A percentile compares a stretch with the other conserved stretches of the same genome.
phyloP scores from a whole-genome alignment of 2,113 vertebrate genomes.

The Orientallactaga bullata region DNA sequence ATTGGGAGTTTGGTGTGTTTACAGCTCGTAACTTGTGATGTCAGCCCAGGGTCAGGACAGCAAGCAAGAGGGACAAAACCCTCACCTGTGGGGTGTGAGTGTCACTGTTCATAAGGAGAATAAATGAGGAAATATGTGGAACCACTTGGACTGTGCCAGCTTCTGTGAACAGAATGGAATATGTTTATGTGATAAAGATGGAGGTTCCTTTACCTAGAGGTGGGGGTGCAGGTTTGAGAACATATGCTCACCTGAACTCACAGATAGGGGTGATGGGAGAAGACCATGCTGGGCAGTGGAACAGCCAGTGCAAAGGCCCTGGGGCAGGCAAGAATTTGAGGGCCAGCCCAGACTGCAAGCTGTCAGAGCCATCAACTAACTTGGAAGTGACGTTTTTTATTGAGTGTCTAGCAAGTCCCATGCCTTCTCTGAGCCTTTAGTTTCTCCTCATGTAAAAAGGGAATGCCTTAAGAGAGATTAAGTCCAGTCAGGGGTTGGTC shows the following conservation, averaged over 20 bases:
- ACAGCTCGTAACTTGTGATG: fast-evolving
- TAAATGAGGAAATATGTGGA: neutral
- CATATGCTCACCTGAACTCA: neutral
- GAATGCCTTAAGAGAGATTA: neutral
- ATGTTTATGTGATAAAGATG: neutral
- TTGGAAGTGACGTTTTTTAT: neutral
- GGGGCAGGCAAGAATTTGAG: neutral
- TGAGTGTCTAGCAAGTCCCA: neutral
- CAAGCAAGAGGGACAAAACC: neutral
- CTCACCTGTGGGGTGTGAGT: neutral
- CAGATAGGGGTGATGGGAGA: neutral
- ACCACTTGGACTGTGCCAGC: neutral
- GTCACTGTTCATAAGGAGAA: neutral
- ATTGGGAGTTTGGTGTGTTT: fast-evolving
- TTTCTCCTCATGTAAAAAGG: neutral
- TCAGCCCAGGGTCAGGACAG: neutral
- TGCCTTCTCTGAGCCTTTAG: neutral
- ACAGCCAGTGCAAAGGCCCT: neutral
- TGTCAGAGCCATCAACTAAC: neutral
- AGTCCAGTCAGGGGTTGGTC: neutral
- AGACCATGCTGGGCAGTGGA: neutral
- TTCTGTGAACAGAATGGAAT: neutral
- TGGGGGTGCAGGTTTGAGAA: neutral
- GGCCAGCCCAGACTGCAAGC: neutral
- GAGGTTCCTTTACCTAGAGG: neutral